These are phyloP conservation scores for Neocrepidodera transversa DNA, from an alignment of 2,888 invertebrate species.

Conservation along the genomic window DNA sequence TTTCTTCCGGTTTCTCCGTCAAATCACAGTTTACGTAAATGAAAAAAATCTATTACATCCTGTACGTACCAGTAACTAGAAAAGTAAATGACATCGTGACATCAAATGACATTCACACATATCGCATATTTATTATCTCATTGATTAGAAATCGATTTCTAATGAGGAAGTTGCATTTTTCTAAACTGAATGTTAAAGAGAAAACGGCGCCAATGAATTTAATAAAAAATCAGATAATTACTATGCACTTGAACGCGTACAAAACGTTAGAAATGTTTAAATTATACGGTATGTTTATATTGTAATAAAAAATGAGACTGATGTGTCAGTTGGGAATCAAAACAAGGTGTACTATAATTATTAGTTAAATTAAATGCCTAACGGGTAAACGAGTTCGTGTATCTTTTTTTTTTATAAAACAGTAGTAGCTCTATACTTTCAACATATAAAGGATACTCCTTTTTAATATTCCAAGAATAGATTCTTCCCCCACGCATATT, in stretches of 20 bases:
- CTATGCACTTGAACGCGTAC: background rate
- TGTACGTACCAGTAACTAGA: background rate
- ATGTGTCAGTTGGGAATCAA: too few species aligned
- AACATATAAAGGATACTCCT: conserved; percentile 4
- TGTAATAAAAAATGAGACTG: too few species aligned
- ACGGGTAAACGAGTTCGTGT: too few species aligned
- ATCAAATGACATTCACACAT: background rate
- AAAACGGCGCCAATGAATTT: conserved; percentile 5
- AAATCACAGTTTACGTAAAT: conserved; percentile 1
- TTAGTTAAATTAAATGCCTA: too few species aligned
- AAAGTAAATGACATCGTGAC: background rate
- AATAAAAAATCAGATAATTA: conserved; percentile 9
- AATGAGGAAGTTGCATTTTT: conserved; percentile 11
- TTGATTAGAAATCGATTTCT: conserved; percentile 9
- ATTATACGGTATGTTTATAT: too few species aligned
- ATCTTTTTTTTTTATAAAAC: too few species aligned
- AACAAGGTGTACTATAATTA: too few species aligned
- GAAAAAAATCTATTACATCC: background rate
- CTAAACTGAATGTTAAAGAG: conserved; percentile 3
- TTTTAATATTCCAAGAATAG: conserved; percentile 29
- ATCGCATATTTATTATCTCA: background rate
- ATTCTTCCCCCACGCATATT: conserved; percentile 31
- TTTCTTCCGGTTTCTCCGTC: background rate
- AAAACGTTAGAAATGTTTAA: conserved; percentile 9
- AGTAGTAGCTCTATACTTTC: background rate